Conservation (phyloP, 2,797 vertebrate genomes). For the Meda fulgida region DNA sequence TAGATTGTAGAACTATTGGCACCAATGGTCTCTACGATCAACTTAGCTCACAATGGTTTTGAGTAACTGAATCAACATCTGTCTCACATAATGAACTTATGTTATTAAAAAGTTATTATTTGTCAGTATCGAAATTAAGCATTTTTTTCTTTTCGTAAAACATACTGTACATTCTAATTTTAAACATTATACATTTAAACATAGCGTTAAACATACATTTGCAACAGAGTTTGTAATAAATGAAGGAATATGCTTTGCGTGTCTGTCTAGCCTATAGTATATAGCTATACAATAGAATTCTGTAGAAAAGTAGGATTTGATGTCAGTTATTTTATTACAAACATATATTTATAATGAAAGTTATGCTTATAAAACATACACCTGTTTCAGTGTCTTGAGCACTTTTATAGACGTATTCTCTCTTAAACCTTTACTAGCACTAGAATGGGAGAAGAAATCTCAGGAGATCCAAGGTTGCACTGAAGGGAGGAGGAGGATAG, state of each 20-base stretch:
- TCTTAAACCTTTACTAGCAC: slow-evolving; percentile 64
- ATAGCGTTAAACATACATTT: not conserved
- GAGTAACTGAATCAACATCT: not conserved
- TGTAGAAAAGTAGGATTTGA: slow-evolving; percentile 26
- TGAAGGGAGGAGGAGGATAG: slow-evolving; percentile 20
- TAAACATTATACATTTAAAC: not conserved
- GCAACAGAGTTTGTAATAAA: too few relatives aligned
- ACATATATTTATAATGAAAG: slow-evolving; percentile 64
- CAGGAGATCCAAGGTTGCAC: not conserved
- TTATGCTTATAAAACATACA: slow-evolving; percentile 57
- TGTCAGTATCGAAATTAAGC: not conserved
- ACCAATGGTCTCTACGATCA: not conserved
- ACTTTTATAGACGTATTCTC: slow-evolving; percentile 63
- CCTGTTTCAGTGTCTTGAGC: slow-evolving; percentile 57
- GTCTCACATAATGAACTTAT: not conserved
- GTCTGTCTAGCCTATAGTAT: not conserved
- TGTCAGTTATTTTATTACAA: slow-evolving; percentile 62
- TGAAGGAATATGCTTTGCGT: not conserved
- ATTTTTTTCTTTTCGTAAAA: not conserved
- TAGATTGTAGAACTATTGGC: not conserved
- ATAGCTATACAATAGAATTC: not conserved
- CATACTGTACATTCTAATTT: not conserved
- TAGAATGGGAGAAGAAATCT: slow-evolving; percentile 30
- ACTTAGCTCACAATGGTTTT: not conserved
- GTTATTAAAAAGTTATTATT: not conserved